Base-by-base conservation (phyloP, 2,797 vertebrate genomes). In the Mergus octosetaceus region DNA sequence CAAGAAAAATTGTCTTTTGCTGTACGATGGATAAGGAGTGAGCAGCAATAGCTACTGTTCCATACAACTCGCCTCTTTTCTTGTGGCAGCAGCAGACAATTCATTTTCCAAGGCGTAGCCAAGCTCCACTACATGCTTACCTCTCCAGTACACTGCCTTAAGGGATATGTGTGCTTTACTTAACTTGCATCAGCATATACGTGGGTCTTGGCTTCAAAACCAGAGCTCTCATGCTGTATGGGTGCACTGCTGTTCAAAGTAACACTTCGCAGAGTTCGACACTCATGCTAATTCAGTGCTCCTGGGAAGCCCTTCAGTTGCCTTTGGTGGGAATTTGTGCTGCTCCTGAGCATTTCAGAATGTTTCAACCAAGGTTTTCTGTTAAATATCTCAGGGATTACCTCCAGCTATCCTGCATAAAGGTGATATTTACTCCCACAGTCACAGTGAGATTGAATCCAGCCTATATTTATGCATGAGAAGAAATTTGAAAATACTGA, bases 41-140 rank as follows among this genome's bases (percentile, higher is more conserved):
- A 61, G 7, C 34, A 20, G 47, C 5, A 38, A 51, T 27, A 15
- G 49, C 25, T 51, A 8, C 38, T 54, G 19, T 56, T 51, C 27
- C 9, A 2, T 16, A 32, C 0, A 2, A 1, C 13, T 38, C 27
- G 10, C 24, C n/a, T 68, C 43, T 91, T 39, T n/a, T 11, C 9
- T 41, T 1, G 0, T 7, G 27, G 25, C 71, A 82, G 58, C 41
- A 80, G 53, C 6, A 39, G 28, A 13, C 38, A 49, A 49, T 32
- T 1, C 2, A 41, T 58, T 74, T 71, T 69, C 49, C 57, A 49
- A n/a, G 43, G 14, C 49, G 14, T 4, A 69, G 13, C 32, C n/a
- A n/a, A 9, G 24, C 66, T 17, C 32, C 10, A 21, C 43, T 13
- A 11, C 10, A 6, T 8, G 6, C 7, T 38, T 8, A 32, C 27